phyloP scores from a whole-genome alignment of 2,113 vertebrate species.

The Salvelinus fontinalis region DNA sequence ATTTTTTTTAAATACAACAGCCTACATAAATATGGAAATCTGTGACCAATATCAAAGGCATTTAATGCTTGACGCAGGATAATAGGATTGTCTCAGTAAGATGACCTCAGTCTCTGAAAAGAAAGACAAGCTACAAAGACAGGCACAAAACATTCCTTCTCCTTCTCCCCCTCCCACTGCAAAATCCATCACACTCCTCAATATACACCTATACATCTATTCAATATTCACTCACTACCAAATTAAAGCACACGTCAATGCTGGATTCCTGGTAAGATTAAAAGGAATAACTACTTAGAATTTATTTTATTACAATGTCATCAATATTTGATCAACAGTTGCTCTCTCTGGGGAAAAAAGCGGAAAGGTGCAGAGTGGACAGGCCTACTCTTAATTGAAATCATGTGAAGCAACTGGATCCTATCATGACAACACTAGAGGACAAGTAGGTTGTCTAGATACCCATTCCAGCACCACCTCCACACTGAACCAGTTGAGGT shows the following conservation, averaged over 20 bases:
- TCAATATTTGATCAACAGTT: no score
- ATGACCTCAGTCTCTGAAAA: neutral
- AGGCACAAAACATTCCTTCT: neutral
- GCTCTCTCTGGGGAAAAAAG: neutral
- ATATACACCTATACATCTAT: no score
- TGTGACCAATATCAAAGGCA: neutral
- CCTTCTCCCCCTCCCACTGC: no score
- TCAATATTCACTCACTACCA: no score
- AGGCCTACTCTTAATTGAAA: neutral
- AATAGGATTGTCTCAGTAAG: neutral
- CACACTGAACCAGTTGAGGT: neutral
- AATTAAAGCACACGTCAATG: no score
- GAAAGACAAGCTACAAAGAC: neutral
- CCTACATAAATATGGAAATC: neutral
- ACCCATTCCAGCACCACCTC: no score
- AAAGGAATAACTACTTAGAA: no score
- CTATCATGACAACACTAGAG: neutral
- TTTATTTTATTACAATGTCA: no score
- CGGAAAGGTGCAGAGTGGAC: neutral
- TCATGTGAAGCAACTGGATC: neutral
- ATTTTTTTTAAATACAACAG: neutral
- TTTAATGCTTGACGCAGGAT: neutral
- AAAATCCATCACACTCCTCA: no score
- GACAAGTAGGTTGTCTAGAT: no score
- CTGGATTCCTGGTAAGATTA: no score